Evolutionary conservation across 2,113 vertebrate species (phyloP).

Genomic region (Chloroceryle aenea): DNA sequence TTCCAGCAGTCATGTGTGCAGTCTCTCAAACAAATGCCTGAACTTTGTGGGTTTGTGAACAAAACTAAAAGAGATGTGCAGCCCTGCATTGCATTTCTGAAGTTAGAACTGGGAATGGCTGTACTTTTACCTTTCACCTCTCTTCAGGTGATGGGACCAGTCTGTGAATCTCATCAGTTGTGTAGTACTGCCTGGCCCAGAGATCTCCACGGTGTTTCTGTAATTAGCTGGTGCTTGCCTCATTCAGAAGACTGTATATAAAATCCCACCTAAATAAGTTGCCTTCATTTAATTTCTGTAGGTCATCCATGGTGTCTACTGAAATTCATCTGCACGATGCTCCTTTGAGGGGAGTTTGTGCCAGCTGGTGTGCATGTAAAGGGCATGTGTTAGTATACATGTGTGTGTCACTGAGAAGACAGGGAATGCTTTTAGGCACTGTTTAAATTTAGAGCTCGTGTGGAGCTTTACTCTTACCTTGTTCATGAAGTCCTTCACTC

Average conservation of each 20-base stretch:
- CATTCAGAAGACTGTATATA: background rate
- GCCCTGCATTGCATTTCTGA: background rate
- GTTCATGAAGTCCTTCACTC: background rate
- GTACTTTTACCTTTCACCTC: background rate
- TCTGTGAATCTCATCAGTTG: background rate
- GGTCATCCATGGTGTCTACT: background rate
- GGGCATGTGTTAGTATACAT: fast-evolving
- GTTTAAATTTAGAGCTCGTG: background rate
- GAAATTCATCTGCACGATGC: background rate
- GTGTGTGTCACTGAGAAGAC: background rate
- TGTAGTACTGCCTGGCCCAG: background rate
- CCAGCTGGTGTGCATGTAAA: background rate
- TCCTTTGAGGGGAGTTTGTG: background rate
- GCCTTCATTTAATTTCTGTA: background rate
- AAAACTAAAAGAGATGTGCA: background rate
- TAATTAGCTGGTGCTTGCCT: background rate
- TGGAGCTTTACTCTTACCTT: background rate
- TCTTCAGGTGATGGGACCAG: background rate
- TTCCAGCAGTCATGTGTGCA: background rate
- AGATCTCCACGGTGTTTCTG: background rate
- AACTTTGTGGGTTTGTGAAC: background rate
- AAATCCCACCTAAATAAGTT: background rate
- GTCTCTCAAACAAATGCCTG: background rate
- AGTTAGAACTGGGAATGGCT: background rate
- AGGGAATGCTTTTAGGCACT: background rate